Evolutionary conservation across 2,797 vertebrate genomes (phyloP), one percentile per base, ranked within the genome.

Genomic region (Remorina albescens): DNA sequence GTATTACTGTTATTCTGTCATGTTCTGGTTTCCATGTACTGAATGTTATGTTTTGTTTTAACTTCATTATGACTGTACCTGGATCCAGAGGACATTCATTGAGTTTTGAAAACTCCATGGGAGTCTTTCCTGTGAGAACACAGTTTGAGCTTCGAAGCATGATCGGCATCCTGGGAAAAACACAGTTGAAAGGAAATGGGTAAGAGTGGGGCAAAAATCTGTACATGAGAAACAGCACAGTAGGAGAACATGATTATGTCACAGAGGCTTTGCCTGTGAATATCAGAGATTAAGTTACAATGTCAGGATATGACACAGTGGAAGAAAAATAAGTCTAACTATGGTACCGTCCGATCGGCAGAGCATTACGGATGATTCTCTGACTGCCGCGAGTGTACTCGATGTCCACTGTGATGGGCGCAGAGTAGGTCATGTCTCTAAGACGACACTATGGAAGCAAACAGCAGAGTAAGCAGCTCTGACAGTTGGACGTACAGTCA

Each of bases 311-410:
- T 32, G 4, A 61, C 10, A 19, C 26, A 21, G 4, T 19, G 10
- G 39, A 18, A 6, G 16, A 28, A 28, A 28, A 8, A n/a, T 21
- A 36, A 6, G 39, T n/a, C n/a, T n/a, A 18, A 8, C 2, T 9
- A 1, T 2, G 41, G 78, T 87, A 99, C 98, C 98, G 96, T 95
- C 97, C 97, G 2, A 99, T 97, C 55, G 98, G 96, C 67, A 99
- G 87, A 0, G 97, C 97, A 23, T 99, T 99, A 25, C 98, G 97
- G 84, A 99, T 99, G 89, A 99, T 97, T 89, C 98, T 96, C 92
- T 99, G 98, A 88, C 96, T 99, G 54, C 98, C 98, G 10, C 98
- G 93, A 1, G 98, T 99, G 58, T 99, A 99, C n/a, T 99, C 98
- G 0, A 99, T 99, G 56, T 99, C 98, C 89, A 99, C 98, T 0